phyloP scores from a whole-genome alignment of 2,113 vertebrate genomes.

The Lamprotornis superbus region DNA sequence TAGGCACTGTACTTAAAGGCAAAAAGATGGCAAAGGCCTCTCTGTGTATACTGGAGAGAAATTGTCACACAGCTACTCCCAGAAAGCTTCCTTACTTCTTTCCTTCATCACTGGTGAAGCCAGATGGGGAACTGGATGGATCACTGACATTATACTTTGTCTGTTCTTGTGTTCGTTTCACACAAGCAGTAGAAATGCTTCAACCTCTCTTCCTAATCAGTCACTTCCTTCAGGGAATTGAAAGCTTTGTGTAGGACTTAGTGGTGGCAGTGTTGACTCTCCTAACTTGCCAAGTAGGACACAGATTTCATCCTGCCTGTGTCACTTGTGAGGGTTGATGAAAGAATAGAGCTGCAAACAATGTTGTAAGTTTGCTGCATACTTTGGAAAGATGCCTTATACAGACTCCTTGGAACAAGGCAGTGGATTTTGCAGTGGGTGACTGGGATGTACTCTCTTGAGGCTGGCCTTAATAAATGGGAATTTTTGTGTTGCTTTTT shows the following conservation, averaged over 20 bases:
- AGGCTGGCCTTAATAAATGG: background rate
- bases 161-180: background rate
- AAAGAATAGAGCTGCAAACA: background rate
- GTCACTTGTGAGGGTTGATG: background rate
- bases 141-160: background rate
- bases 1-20: background rate
- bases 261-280: background rate
- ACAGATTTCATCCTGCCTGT: background rate
- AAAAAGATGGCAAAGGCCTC: background rate
- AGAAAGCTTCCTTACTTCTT: background rate
- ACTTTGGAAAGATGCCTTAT: background rate
- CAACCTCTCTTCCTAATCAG: background rate
- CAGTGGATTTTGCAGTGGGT: background rate
- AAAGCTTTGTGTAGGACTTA: background rate
- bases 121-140: background rate
- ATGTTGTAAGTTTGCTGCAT: fast-evolving
- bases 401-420: background rate
- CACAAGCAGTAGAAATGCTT: constrained; percentile 4
- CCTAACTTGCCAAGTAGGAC: background rate
- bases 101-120: background rate
- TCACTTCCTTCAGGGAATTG: constrained; percentile 11
- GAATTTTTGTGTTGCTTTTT: background rate
- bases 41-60: background rate
- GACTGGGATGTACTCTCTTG: background rate
- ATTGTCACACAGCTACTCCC: background rate